phyloP scores from a whole-genome alignment of 2,888 invertebrate genomes.

The Caenorhabditis becei region DNA sequence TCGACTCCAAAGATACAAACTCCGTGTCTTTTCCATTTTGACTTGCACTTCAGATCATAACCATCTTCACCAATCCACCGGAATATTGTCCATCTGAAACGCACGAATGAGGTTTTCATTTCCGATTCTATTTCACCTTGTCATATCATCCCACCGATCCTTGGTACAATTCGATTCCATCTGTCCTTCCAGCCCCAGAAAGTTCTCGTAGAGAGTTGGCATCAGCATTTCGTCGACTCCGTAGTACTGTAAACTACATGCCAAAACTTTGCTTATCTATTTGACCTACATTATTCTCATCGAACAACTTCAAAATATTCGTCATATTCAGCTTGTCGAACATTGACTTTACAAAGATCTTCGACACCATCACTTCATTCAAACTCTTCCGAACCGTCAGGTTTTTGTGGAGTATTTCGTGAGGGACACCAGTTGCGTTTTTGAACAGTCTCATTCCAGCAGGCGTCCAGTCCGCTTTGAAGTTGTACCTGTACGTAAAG shows the following conservation, averaged over 20 bases:
- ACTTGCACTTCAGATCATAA: slow-evolving; percentile 34
- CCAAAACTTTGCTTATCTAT: neutral
- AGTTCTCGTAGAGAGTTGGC: slow-evolving; percentile 54
- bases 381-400: slow-evolving; percentile 41
- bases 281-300: slow-evolving; percentile 34
- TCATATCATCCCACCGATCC: slow-evolving; percentile 28
- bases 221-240: slow-evolving; percentile 60
- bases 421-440: slow-evolving; percentile 42
- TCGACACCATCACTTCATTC: slow-evolving; percentile 57
- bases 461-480: slow-evolving; percentile 52
- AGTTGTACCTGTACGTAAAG: slow-evolving; percentile 33
- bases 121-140: slow-evolving; percentile 32
- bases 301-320: slow-evolving; percentile 40
- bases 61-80: slow-evolving; percentile 29
- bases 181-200: slow-evolving; percentile 59
- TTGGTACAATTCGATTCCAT: slow-evolving; percentile 50
- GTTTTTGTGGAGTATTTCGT: slow-evolving; percentile 39
- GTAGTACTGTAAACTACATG: slow-evolving; percentile 21
- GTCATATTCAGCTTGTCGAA: slow-evolving; percentile 52
- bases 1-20: slow-evolving; percentile 57
- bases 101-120: too few relatives aligned
- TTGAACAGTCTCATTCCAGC: slow-evolving; percentile 49
- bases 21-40: slow-evolving; percentile 53
- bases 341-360: slow-evolving; percentile 46
- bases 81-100: too few relatives aligned